Evolutionary conservation across 2,888 invertebrate species (phyloP).

Genomic region (Syrista parreyssii): DNA sequence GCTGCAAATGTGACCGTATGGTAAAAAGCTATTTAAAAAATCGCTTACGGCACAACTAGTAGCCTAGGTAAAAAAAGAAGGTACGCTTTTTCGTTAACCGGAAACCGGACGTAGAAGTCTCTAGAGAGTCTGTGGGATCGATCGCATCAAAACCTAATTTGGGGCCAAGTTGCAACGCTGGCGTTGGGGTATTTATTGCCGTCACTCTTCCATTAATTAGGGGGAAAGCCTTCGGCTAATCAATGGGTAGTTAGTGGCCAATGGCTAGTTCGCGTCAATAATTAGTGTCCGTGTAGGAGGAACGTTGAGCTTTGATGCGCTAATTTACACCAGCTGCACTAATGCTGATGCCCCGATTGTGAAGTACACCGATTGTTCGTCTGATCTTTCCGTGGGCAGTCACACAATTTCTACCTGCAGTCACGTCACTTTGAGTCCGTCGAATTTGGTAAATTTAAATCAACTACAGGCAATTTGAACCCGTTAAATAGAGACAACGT

Average conservation of each 20-base stretch:
- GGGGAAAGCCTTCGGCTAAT: slow-evolving; percentile 56
- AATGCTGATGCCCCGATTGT: slow-evolving; percentile 38
- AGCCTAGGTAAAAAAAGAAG: neutral
- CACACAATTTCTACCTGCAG: neutral
- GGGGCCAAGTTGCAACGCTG: neutral
- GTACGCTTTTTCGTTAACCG: neutral
- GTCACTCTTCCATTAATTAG: slow-evolving; percentile 60
- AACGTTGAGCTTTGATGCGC: slow-evolving; percentile 52
- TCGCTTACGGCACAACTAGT: neutral
- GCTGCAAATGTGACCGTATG: neutral
- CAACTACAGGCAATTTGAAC: no score
- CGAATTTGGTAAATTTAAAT: no score
- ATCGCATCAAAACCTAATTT: slow-evolving; percentile 1
- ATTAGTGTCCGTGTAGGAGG: slow-evolving; percentile 52
- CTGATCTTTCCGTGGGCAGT: slow-evolving; percentile 11
- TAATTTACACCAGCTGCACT: slow-evolving; percentile 57
- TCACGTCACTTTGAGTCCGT: neutral
- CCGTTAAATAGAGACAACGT: no score
- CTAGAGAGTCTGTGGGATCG: neutral
- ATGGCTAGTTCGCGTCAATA: slow-evolving; percentile 59
- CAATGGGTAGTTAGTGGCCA: slow-evolving; percentile 62
- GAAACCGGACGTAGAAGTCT: neutral
- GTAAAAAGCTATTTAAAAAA: neutral
- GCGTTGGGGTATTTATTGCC: neutral
- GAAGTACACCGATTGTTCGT: slow-evolving; percentile 42